Base-by-base conservation (phyloP, 2,888 invertebrate genomes). In the Cheiracanthium punctorium region DNA sequence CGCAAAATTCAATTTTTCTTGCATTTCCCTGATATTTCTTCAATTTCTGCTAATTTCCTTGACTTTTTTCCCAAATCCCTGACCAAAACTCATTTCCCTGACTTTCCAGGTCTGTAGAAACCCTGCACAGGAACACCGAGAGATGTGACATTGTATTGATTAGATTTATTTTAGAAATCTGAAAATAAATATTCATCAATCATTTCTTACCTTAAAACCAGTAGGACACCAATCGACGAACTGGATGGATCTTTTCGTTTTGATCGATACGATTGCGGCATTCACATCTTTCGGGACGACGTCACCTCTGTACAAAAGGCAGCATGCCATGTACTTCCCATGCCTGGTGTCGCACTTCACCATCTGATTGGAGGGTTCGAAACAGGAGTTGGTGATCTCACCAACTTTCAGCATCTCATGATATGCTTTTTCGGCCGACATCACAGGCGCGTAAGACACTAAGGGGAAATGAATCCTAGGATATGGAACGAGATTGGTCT, bases 191-290 rank as follows among this genome's bases (percentile, higher is more conserved):
- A n/a, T n/a, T n/a, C n/a, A n/a, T n/a, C n/a, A n/a, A n/a, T n/a
- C n/a, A n/a, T n/a, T 37, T 12, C 43, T 69, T 48, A 90, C 89
- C 89, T 97, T 96, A 91, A 97, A 97, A 0, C 97, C 97, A 5
- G 97, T 97, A 0, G 97, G 97, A 91, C 97, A 96, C 96, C 97
- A 97, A 91, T 97, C 96, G 17, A 97, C 97, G 91, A 98, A 98
- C 88, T 96, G 94, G 79, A 98, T 95, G 93, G 91, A 91, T 58
- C 92, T 90, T 89, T 92, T 92, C 70, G 92, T 92, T 90, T 93
- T 93, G 89, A 93, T 92, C 67, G 91, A 90, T 2, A 91, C 90
- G 72, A 92, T 92, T 20, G 91, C 91, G 7, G 91, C 91, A 89
- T 92, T 92, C 12, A 92, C 92, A 88, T 92, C 93, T 89, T 92